A percentile compares a stretch with the other conserved stretches of the same genome.
phyloP scores from a whole-genome alignment of 1,140 invertebrate genomes.

The Leguminivora glycinivorella region DNA sequence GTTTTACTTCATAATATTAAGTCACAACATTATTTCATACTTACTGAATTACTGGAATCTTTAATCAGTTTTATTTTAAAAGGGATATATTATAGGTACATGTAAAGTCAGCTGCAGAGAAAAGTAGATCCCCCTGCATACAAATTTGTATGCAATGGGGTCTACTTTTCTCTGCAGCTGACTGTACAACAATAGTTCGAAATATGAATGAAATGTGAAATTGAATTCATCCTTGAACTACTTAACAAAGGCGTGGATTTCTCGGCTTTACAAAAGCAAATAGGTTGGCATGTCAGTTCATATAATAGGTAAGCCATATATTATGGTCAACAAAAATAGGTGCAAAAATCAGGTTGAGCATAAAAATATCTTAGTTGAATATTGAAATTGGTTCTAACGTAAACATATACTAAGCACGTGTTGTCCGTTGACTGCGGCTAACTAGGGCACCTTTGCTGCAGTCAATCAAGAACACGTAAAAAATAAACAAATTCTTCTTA shows the following conservation, averaged over 20 bases:
- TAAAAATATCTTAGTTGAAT: neutral
- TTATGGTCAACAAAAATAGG: neutral
- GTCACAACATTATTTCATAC: too few relatives aligned
- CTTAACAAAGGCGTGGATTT: slow-evolving; percentile 7
- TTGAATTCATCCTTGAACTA: slow-evolving; percentile 15
- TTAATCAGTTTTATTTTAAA: neutral
- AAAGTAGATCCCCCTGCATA: too few relatives aligned
- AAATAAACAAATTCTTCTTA: slow-evolving; percentile 52
- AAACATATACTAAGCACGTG: slow-evolving; percentile 44
- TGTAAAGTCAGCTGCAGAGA: too few relatives aligned
- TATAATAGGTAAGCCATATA: neutral
- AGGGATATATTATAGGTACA: too few relatives aligned
- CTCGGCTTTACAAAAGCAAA: slow-evolving; percentile 17
- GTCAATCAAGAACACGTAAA: slow-evolving; percentile 60
- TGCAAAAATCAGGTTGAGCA: neutral
- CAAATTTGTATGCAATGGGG: too few relatives aligned
- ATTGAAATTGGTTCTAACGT: neutral
- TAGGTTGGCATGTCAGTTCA: neutral
- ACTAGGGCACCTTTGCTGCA: slow-evolving; percentile 55
- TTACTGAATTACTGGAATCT: too few relatives aligned
- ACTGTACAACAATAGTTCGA: neutral
- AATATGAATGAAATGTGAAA: neutral
- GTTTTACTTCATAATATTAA: too few relatives aligned
- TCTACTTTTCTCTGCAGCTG: too few relatives aligned
- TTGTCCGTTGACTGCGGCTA: slow-evolving; percentile 37